Evolutionary conservation across 2,888 invertebrate genomes (phyloP).

Genomic region (Thereva unica): DNA sequence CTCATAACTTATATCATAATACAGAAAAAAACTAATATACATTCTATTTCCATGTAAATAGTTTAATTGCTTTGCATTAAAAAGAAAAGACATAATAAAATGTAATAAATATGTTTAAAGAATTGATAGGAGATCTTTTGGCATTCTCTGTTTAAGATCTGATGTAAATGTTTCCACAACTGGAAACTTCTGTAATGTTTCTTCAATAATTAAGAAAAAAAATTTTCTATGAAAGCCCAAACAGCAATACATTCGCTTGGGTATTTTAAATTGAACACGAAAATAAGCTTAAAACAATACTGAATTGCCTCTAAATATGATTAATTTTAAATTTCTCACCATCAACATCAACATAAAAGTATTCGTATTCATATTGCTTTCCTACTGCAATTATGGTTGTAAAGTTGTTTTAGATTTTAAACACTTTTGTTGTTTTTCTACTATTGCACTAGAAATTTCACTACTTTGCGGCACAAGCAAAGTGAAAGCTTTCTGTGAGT

Average conservation of each 20-base stretch:
- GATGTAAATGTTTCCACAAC: constrained; percentile 17
- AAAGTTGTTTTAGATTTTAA: background rate
- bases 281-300: constrained; percentile 20
- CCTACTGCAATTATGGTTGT: constrained; percentile 10
- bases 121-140: too few species aligned
- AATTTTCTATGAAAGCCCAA: constrained; percentile 18
- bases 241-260: constrained; percentile 6
- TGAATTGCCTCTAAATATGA: constrained; percentile 18
- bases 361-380: constrained; percentile 11
- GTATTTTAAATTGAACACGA: constrained; percentile 19
- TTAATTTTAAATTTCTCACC: constrained; percentile 5
- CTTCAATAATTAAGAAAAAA: constrained; percentile 9
- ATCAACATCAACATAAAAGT: constrained; percentile 12
- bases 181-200: background rate
- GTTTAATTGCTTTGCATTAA: too few species aligned
- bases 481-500: constrained; percentile 15
- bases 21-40: too few species aligned
- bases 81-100: too few species aligned
- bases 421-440: constrained; percentile 1
- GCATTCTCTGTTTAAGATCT: background rate
- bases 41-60: too few species aligned
- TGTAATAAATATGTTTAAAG: too few species aligned
- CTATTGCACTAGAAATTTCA: background rate
- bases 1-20: too few species aligned
- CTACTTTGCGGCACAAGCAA: background rate